Conservation (phyloP, 2,113 vertebrate genomes). For the Cinclus cinclus region DNA sequence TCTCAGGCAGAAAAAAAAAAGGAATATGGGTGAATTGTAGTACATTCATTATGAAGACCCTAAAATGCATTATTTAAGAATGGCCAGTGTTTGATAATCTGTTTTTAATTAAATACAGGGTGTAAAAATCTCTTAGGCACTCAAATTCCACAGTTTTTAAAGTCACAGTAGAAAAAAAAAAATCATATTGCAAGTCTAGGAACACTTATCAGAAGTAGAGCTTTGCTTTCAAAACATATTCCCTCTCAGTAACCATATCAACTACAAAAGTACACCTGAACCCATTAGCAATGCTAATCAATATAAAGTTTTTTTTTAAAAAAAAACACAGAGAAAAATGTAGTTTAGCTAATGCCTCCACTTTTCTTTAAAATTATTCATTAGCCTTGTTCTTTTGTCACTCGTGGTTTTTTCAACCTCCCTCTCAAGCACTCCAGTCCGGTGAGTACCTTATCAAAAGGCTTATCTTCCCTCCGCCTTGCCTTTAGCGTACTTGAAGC, state of each 20-base stretch:
- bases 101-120: neutral
- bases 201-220: neutral
- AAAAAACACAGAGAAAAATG: neutral
- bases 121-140: neutral
- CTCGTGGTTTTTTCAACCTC: neutral
- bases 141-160: neutral
- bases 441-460: neutral
- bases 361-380: neutral
- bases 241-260: neutral
- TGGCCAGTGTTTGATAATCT: neutral
- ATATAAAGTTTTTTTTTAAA: neutral
- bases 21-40: neutral
- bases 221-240: neutral
- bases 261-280: neutral
- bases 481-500: neutral
- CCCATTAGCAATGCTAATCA: neutral
- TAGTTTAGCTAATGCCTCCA: accelerated
- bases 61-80: neutral
- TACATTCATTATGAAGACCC: neutral
- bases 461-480: neutral
- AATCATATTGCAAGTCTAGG: neutral
- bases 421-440: neutral
- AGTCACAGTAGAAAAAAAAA: neutral
- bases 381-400: neutral
- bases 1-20: neutral